Evolutionary conservation across 2,113 vertebrate species (phyloP).

Genomic region (Phainopepla nitens): DNA sequence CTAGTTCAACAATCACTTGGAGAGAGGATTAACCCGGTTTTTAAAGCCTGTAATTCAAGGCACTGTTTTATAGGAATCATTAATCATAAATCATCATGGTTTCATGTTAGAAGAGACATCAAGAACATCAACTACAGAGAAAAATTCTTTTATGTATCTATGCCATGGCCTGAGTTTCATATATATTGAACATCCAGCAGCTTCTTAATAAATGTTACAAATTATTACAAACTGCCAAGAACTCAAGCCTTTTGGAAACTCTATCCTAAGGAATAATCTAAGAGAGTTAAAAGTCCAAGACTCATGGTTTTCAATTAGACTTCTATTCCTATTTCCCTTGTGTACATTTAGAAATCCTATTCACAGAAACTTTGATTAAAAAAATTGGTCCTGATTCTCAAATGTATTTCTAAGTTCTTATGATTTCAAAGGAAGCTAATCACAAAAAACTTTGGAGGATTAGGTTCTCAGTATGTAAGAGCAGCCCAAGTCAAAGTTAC

Average conservation of each 20-base stretch:
- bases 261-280: neutral
- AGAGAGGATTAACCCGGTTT: neutral
- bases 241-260: neutral
- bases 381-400: neutral
- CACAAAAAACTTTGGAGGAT: neutral
- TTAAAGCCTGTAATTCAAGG: neutral
- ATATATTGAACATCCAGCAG: neutral
- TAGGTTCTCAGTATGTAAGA: neutral
- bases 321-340: neutral
- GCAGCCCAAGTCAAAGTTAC: neutral
- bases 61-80: neutral
- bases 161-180: neutral
- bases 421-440: conserved; percentile 27
- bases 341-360: conserved; percentile 9
- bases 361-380: neutral
- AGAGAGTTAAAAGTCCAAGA: neutral
- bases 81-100: neutral
- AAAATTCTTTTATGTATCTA: neutral
- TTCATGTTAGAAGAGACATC: neutral
- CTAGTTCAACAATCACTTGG: neutral
- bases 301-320: neutral
- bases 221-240: neutral
- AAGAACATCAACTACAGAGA: neutral
- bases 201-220: neutral
- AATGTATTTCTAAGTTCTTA: conserved; percentile 14